Conservation (phyloP, 2,888 invertebrate genomes). For the Neoscelio sp. region DNA sequence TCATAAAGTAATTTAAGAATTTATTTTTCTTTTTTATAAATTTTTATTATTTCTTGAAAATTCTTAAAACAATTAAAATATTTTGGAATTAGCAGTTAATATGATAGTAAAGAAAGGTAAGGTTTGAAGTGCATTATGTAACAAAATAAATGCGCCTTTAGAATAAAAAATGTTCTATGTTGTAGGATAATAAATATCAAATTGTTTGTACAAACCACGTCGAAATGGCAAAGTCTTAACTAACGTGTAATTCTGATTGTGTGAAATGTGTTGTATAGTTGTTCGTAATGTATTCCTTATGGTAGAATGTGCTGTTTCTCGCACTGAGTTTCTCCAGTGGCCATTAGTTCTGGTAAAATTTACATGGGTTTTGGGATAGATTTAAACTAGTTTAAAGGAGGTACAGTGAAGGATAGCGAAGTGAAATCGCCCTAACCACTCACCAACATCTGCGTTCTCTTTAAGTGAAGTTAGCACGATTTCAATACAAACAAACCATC, state of each 20-base stretch:
- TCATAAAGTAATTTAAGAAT: too few relatives aligned
- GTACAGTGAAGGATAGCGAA: slow-evolving; percentile 41
- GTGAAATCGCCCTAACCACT: slow-evolving; percentile 40
- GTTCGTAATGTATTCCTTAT: slow-evolving; percentile 52
- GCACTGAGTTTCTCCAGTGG: slow-evolving; percentile 49
- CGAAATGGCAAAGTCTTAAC: slow-evolving; percentile 20
- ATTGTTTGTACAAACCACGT: slow-evolving; percentile 8
- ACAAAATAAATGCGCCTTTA: background rate
- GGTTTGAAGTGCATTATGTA: too few relatives aligned
- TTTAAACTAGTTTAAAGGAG: slow-evolving; percentile 59
- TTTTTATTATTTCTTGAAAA: too few relatives aligned
- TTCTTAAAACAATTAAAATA: too few relatives aligned
- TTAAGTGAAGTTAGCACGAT: slow-evolving; percentile 46
- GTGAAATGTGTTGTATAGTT: slow-evolving; percentile 30
- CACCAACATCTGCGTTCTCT: slow-evolving; percentile 48
- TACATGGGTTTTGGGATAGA: slow-evolving; percentile 58
- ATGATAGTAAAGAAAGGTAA: too few relatives aligned
- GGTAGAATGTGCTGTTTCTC: slow-evolving; percentile 46
- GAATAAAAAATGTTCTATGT: background rate
- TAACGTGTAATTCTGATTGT: slow-evolving; percentile 44
- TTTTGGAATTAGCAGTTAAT: too few relatives aligned
- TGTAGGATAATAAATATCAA: background rate
- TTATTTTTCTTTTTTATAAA: too few relatives aligned
- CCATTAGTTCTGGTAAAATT: slow-evolving; percentile 64
- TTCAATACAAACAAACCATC: slow-evolving; percentile 42